Percentiles rank a stretch among this genome's conserved stretches.
These are phyloP conservation scores for Microtus ochrogaster DNA, from an alignment of 2,113 vertebrate species.

Conservation along the genomic window DNA sequence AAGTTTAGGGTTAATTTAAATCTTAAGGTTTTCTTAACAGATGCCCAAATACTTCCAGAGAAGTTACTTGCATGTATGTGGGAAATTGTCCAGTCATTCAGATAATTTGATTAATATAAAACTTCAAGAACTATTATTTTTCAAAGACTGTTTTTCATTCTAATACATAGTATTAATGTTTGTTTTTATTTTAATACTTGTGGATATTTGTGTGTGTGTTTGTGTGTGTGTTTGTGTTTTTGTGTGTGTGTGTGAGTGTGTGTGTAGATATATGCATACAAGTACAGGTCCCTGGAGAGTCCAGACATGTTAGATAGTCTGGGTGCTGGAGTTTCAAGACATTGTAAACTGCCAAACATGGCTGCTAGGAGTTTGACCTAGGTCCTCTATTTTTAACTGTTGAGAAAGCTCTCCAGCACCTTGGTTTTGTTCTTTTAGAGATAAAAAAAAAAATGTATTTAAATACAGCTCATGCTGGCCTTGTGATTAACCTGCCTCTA, in stretches of 20 bases:
- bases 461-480: neutral
- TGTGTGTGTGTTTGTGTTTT: neutral
- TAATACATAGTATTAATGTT: neutral
- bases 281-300: neutral
- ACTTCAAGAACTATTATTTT: neutral
- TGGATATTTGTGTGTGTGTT: neutral
- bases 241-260: neutral
- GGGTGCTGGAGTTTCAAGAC: neutral
- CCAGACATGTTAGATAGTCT: neutral
- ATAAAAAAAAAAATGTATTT: neutral
- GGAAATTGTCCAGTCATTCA: neutral
- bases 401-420: too few species aligned
- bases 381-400: neutral
- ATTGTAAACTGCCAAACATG: neutral
- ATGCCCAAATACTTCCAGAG: neutral
- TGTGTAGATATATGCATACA: neutral
- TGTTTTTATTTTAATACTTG: neutral
- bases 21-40: slow-evolving; percentile 34
- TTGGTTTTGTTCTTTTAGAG: neutral
- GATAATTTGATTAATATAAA: slow-evolving; percentile 14
- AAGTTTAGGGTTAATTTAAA: neutral
- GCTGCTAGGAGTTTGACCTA: neutral
- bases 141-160: slow-evolving; percentile 41
- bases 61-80: neutral
- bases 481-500: neutral